Evolutionary conservation across 2,113 vertebrate genomes (phyloP).

Genomic region (Tonatia bakeri): DNA sequence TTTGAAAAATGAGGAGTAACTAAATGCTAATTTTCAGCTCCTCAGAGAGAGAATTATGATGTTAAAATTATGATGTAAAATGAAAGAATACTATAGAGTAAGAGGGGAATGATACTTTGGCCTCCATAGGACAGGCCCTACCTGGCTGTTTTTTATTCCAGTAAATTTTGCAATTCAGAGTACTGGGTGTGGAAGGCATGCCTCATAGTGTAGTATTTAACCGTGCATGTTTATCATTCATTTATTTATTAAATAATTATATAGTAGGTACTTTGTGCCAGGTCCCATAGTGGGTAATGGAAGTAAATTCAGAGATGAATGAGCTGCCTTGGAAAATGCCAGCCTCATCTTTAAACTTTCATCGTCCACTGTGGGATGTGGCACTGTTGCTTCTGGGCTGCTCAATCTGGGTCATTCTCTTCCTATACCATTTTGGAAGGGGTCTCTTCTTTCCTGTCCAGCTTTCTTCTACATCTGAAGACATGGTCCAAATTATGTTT

Average conservation of each 20-base stretch:
- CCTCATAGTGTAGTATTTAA: background rate
- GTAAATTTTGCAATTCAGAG: background rate
- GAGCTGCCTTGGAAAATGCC: background rate
- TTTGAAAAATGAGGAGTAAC: constrained; percentile 27
- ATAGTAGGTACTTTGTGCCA: background rate
- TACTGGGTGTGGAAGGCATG: background rate
- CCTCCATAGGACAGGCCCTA: background rate
- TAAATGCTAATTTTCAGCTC: constrained; percentile 49
- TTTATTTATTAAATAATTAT: background rate
- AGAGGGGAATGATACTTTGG: background rate
- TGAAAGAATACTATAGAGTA: background rate
- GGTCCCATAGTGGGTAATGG: background rate
- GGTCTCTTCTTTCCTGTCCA: background rate
- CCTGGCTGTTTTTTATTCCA: constrained; percentile 6
- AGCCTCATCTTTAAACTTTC: background rate
- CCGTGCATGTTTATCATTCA: background rate
- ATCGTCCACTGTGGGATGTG: background rate
- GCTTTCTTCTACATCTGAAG: background rate
- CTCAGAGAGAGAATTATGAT: background rate
- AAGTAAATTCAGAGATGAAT: background rate
- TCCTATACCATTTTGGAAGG: background rate
- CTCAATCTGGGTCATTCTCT: background rate
- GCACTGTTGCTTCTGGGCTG: background rate
- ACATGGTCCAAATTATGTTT: background rate
- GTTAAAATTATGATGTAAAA: constrained; percentile 6